Conservation (phyloP, 2,113 vertebrate species). For the Syrrhaptes paradoxus region DNA sequence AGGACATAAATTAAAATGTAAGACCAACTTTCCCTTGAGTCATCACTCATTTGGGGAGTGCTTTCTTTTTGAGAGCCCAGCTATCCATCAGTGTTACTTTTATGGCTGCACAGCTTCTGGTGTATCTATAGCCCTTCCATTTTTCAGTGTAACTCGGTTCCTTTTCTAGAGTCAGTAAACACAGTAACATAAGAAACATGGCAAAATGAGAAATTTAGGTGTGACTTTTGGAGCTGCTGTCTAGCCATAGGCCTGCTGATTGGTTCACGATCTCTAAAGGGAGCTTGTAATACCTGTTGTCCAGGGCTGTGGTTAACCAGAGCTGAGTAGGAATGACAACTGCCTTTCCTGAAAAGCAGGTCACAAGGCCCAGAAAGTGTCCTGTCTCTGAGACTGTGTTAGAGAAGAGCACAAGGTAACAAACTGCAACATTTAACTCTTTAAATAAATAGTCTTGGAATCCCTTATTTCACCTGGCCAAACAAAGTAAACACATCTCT, state of each 20-base stretch:
- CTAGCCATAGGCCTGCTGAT: background rate
- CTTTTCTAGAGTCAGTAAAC: background rate
- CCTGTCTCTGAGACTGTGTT: background rate
- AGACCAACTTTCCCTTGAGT: background rate
- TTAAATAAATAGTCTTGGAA: background rate
- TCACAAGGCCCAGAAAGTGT: background rate
- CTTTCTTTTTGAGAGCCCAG: background rate
- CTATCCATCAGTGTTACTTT: background rate
- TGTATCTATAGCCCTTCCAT: background rate
- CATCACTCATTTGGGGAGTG: background rate
- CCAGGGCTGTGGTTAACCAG: background rate
- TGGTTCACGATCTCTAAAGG: background rate
- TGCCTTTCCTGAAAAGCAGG: background rate
- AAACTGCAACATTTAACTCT: background rate
- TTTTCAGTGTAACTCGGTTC: background rate
- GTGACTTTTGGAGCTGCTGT: background rate
- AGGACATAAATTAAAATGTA: constrained; percentile 18
- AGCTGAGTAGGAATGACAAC: background rate
- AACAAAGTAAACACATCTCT: background rate
- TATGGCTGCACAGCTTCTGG: background rate
- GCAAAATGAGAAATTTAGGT: background rate
- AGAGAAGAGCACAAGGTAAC: background rate
- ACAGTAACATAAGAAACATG: background rate
- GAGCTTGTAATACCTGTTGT: background rate
- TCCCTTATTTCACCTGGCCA: background rate